A percentile compares a stretch with the other conserved stretches of the same genome.
These are phyloP conservation scores for Microvelia longipes DNA, from an alignment of 1,140 invertebrate species.

Conservation along the genomic window DNA sequence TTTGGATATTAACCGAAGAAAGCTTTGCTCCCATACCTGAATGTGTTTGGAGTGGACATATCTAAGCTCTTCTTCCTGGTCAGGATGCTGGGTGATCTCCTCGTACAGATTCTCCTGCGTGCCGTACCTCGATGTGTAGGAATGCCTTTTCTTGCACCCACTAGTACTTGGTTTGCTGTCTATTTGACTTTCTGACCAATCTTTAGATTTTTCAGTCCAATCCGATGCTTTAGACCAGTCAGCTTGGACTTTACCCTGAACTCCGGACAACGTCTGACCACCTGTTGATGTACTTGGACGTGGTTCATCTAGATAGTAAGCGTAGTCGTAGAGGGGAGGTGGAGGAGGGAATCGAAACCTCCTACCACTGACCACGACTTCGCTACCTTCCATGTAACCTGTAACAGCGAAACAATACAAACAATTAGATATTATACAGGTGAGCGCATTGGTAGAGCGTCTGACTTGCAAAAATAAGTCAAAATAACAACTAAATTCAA, in stretches of 20 bases:
- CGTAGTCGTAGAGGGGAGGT: constrained; percentile 51
- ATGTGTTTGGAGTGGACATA: constrained; percentile 25
- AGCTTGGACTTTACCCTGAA: no score
- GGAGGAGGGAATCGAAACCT: constrained; percentile 20
- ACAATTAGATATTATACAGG: no score
- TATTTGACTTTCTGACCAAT: no score
- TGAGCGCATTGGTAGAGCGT: no score
- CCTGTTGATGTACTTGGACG: constrained; percentile 13
- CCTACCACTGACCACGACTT: constrained; percentile 8
- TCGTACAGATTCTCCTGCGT: constrained; percentile 78
- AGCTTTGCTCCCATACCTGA: no score
- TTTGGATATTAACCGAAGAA: no score
- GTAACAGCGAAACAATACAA: background rate
- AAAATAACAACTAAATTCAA: no score
- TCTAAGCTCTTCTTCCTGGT: constrained; percentile 66
- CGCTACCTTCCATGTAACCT: constrained; percentile 7
- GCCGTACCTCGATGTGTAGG: constrained; percentile 56
- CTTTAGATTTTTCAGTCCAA: no score
- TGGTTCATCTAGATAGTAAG: constrained; percentile 40
- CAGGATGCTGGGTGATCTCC: constrained; percentile 53
- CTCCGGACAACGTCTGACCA: background rate
- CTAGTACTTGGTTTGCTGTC: background rate
- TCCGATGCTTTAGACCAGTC: no score
- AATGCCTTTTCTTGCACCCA: constrained; percentile 35
- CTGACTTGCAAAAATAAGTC: no score